Base-by-base conservation (phyloP, 2,888 invertebrate species). In the Cephus pygmeus region DNA sequence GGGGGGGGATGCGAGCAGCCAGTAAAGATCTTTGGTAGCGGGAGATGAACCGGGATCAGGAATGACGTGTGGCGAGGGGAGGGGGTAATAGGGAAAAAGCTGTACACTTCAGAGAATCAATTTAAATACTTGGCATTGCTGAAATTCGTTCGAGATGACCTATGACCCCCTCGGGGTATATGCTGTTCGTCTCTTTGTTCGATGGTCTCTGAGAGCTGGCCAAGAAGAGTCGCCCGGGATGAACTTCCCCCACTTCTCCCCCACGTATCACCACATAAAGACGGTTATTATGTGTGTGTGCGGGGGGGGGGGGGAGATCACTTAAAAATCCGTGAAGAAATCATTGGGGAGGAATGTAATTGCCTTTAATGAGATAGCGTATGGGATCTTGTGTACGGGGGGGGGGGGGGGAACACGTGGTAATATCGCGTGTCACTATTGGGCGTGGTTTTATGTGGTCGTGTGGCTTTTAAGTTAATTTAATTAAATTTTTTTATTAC, bases 141-240 rank as follows among this genome's bases (percentile, higher is more conserved):
- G 87, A 87, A 89, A 89, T 89, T 88, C 85, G 87, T 89, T 83
- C 83, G 85, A 83, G 84, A 85, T 86, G 88, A 88, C 87, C 88
- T 81, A 79, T 82, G 86, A 85, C 87, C 85, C 4, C 33, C 74
- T n/a, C 12, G 23, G 33, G 79, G n/a, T 73, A 35, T 15, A 77
- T 79, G 82, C 79, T 79, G 83, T 80, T 79, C 82, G 79, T 80
- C 82, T 83, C 84, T 85, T 82, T 83, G 84, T 85, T 56, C 56
- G 56, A 56, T 9, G 56, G 56, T 23, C 56, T 23, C 56, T 9
- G 56, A 23, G 56, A 56, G 56, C 56, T 56, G 56, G 56, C 56
- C 23, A 56, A 56, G 56, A 23, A 23, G 56, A 56, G 56, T 56
- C 56, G 23, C 23, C 56, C 6, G 56, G 9, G 56, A 56, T 56